Evolutionary conservation across 37 sponge, comb jelly and placozoan species (phyloP).

Genomic region (Agelas oroides): DNA sequence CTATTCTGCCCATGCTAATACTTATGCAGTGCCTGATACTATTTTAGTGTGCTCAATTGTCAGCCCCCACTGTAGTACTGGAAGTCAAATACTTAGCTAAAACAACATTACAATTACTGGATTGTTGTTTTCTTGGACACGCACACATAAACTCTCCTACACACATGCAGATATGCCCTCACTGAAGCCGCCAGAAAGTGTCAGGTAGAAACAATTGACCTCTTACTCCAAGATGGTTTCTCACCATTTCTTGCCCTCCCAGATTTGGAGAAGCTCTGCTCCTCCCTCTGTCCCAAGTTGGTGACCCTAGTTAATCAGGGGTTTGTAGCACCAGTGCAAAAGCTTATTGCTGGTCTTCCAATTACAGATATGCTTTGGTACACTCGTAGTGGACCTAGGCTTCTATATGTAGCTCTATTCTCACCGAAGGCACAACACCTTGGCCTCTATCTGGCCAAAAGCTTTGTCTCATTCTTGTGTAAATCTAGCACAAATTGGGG

Average conservation of each 20-base stretch:
- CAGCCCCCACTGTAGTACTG: too few relatives aligned
- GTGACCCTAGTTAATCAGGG: neutral
- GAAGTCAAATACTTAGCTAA: too few relatives aligned
- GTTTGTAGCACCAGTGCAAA: neutral
- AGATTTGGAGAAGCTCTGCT: neutral
- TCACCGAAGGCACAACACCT: neutral
- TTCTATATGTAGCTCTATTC: conserved; percentile 4
- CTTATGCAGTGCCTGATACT: too few relatives aligned
- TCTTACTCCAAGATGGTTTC: neutral
- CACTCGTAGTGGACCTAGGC: neutral
- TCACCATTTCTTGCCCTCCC: conserved; percentile 10
- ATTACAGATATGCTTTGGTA: conserved; percentile 4
- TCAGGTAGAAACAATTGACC: conserved; percentile 18
- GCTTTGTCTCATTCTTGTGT: too few relatives aligned
- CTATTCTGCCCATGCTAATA: too few relatives aligned
- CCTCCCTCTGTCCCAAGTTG: conserved; percentile 8
- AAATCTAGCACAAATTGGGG: too few relatives aligned
- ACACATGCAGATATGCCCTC: conserved; percentile 18
- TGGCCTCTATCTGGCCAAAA: too few relatives aligned
- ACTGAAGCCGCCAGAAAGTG: conserved; percentile 18
- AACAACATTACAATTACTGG: too few relatives aligned
- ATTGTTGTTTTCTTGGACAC: neutral
- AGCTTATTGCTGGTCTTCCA: neutral
- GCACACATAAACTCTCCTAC: neutral
- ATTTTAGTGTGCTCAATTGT: too few relatives aligned